A percentile compares a stretch with the other conserved stretches of the same genome.
These are phyloP conservation scores for Drosophila stalkeri DNA, from an alignment of 2,888 invertebrate species.

Conservation along the genomic window DNA sequence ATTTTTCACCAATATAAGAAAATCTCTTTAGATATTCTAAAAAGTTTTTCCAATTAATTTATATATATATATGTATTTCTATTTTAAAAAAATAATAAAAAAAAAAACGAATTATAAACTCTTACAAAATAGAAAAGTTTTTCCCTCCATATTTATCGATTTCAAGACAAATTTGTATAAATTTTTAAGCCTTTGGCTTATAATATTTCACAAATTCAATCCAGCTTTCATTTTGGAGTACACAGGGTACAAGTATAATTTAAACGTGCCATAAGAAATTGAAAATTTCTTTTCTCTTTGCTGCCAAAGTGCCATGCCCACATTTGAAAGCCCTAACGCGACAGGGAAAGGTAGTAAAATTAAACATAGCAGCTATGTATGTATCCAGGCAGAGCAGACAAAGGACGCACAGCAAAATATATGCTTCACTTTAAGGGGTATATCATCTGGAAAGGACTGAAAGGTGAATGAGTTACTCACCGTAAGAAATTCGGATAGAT, in stretches of 20 bases:
- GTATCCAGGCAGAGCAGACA: conserved; percentile 17
- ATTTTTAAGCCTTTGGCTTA: not conserved
- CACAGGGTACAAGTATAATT: conserved; percentile 54
- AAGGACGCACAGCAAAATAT: conserved; percentile 26
- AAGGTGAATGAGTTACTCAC: conserved; percentile 17
- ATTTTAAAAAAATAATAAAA: too few species aligned
- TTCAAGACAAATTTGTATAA: not conserved
- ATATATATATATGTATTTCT: too few species aligned
- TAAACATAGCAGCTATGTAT: conserved; percentile 27
- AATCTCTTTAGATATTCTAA: too few species aligned
- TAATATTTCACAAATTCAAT: not conserved
- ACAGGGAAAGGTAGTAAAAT: conserved; percentile 46
- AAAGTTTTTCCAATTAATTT: too few species aligned
- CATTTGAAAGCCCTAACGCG: conserved; percentile 49
- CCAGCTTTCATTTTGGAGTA: not conserved
- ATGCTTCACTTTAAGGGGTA: conserved; percentile 50
- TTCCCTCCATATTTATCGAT: not conserved
- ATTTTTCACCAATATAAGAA: too few species aligned
- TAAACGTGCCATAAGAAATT: conserved; percentile 72
- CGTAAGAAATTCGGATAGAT: conserved; percentile 6
- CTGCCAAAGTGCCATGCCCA: conserved; percentile 3
- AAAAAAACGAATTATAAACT: not conserved
- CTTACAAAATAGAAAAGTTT: not conserved
- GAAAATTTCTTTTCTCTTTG: conserved; percentile 71
- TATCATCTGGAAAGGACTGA: conserved; percentile 45